Evolutionary conservation across 30 jellyfish, hydroid and myxozoan genomes (phyloP).

Genomic region (Pelagia noctiluca): DNA sequence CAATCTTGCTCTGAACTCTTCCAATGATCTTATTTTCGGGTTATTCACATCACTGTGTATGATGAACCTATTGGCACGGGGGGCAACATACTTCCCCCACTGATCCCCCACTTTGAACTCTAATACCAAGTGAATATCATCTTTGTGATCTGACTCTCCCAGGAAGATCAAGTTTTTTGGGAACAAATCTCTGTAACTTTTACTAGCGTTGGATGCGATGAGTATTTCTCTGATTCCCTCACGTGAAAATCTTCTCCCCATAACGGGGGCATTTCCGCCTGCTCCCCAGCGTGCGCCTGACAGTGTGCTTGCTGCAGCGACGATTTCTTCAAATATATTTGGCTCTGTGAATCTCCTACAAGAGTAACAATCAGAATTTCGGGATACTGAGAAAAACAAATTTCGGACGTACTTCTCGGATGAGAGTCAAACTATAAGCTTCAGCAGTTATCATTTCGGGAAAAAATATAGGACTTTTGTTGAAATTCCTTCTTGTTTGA

Average conservation of each 20-base stretch:
- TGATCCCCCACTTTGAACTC: constrained; percentile 89
- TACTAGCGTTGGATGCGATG: constrained; percentile 85
- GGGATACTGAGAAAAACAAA: background rate
- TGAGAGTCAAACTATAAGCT: too few relatives aligned
- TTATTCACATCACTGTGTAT: constrained; percentile 86
- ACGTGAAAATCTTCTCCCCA: constrained; percentile 69
- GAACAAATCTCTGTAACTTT: constrained; percentile 39
- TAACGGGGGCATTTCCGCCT: constrained; percentile 98
- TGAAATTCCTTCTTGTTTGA: too few relatives aligned
- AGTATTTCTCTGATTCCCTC: constrained; percentile 79
- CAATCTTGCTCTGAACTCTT: constrained; percentile 55
- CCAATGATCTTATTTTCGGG: constrained; percentile 76
- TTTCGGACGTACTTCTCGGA: background rate
- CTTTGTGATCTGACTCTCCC: constrained; percentile 70
- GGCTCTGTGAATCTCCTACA: constrained; percentile 60
- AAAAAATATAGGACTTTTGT: too few relatives aligned
- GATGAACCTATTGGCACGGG: constrained; percentile 88
- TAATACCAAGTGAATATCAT: constrained; percentile 86
- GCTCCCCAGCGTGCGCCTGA: constrained; percentile 80
- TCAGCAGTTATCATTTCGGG: too few relatives aligned
- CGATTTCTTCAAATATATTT: constrained; percentile 49
- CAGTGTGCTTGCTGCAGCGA: constrained; percentile 57
- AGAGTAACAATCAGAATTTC: background rate
- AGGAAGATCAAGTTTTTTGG: constrained; percentile 70
- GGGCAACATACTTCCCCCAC: constrained; percentile 84